Evolutionary conservation across 1,140 invertebrate genomes (phyloP), one percentile per base, ranked within the genome.

Genomic region (Antheraea mylitta): DNA sequence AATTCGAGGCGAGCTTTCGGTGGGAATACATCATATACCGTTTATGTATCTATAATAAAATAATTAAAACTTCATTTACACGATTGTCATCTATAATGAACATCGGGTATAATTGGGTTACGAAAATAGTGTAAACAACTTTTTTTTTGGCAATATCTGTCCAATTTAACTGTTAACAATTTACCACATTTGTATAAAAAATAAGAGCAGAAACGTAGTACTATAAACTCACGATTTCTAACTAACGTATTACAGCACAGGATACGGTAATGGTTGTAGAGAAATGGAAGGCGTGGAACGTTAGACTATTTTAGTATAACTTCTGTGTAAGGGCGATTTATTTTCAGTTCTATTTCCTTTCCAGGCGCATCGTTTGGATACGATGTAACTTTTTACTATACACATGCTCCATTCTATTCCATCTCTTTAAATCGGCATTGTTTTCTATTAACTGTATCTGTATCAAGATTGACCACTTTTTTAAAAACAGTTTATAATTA

Each of bases 251-350:
- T 76, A 77, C 64, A 77, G 78, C 80, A 85, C 89, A 91, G 89
- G 89, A 91, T 90, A 88, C 85, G 86, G 88, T 89, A 91, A 91
- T 88, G 85, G 82, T 79, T 77, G 83, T 78, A 85, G 83, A 85
- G 85, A 86, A 86, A 85, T 88, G 85, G 85, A 85, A 89, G 82
- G 77, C 80, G 83, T 79, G 78, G 76, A 78, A 68, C 73, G 76
- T 78, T 78, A 67, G 78, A 86, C 87, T 91, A 91, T 90, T 89
- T 90, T 87, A 83, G 89, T 86, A 80, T 80, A 79, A 79, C 79
- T 81, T 85, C 76, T 69, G 78, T 74, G 83, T 83, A 88, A 87
- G 86, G 82, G 86, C 84, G 85, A 89, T 91, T 87, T 91, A 91
- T 91, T 91, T 90, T 86, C 79, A 87, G 87, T 75, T 80, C 83